Conservation (phyloP, 2,888 invertebrate genomes). For the Trissonchulus latispiculum region DNA sequence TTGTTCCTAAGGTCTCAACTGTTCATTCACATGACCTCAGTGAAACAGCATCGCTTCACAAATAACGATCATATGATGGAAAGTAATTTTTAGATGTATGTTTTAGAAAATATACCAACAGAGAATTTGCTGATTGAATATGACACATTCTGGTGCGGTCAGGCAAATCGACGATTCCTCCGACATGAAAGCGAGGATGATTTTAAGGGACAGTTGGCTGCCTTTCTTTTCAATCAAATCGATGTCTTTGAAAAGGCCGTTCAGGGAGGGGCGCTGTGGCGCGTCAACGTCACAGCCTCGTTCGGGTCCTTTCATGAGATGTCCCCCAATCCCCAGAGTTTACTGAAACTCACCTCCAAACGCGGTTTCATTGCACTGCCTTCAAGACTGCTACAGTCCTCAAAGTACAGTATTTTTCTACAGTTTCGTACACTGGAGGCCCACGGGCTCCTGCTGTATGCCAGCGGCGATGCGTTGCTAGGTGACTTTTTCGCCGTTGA, state of each 20-base stretch:
- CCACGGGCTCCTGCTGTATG: slow-evolving; percentile 77
- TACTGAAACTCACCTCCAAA: background rate
- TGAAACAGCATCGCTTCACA: no score
- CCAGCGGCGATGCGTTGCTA: slow-evolving; percentile 63
- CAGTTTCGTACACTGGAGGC: slow-evolving; percentile 77
- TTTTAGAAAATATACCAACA: slow-evolving; percentile 68
- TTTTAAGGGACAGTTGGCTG: slow-evolving; percentile 81
- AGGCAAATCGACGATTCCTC: no score
- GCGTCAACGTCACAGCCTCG: background rate
- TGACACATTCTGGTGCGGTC: slow-evolving; percentile 67
- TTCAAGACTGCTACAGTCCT: background rate
- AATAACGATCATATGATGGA: no score
- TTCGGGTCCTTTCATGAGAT: background rate
- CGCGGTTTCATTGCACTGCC: background rate
- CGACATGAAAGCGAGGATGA: slow-evolving; percentile 18
- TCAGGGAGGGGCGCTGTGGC: slow-evolving; percentile 48
- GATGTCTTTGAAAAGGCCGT: slow-evolving; percentile 69
- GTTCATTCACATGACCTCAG: no score
- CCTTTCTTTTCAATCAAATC: slow-evolving; percentile 76
- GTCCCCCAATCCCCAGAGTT: background rate
- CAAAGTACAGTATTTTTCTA: slow-evolving; percentile 50
- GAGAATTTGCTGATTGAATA: slow-evolving; percentile 70
- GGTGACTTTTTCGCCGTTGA: slow-evolving; percentile 79
- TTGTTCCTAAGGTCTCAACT: no score
- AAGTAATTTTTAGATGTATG: no score